Conservation (phyloP, 2,113 vertebrate species). For the Caranx melampygus region DNA sequence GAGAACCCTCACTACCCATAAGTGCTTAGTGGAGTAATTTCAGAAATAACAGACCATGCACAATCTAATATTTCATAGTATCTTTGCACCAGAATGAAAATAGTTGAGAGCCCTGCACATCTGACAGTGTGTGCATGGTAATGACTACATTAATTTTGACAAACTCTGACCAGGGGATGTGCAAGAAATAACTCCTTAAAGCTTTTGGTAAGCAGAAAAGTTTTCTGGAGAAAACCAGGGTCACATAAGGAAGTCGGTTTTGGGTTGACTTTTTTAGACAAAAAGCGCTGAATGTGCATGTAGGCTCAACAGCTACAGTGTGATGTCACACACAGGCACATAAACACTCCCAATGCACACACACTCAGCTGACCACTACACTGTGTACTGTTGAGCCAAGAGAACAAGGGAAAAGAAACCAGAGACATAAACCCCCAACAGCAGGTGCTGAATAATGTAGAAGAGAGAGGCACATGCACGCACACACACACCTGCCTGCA, state of each 20-base stretch:
- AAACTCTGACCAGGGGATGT: slow-evolving; percentile 33
- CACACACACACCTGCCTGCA: slow-evolving; percentile 63
- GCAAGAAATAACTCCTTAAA: slow-evolving; percentile 28
- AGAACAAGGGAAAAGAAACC: slow-evolving; percentile 46
- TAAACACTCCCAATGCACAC: slow-evolving; percentile 8
- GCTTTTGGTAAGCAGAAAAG: slow-evolving; percentile 62
- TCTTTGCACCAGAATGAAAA: slow-evolving; percentile 7
- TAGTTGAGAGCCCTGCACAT: slow-evolving; percentile 18
- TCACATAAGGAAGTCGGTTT: slow-evolving; percentile 48
- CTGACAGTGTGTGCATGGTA: slow-evolving; percentile 40
- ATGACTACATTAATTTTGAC: slow-evolving; percentile 58
- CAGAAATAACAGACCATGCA: slow-evolving; percentile 25
- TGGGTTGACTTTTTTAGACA: slow-evolving; percentile 32
- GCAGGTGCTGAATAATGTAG: slow-evolving; percentile 73
- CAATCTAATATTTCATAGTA: slow-evolving; percentile 23
- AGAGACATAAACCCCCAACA: slow-evolving; percentile 60
- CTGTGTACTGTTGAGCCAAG: slow-evolving; percentile 37
- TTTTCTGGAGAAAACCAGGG: slow-evolving; percentile 44
- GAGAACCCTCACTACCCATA: neutral
- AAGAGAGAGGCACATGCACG: slow-evolving; percentile 11
- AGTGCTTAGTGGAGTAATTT: neutral
- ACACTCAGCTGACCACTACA: slow-evolving; percentile 52
- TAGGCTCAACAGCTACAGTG: neutral
- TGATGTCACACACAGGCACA: slow-evolving; percentile 38
- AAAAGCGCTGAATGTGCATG: slow-evolving; percentile 66